These are phyloP conservation scores for Philhelius pedissequus DNA, from an alignment of 2,888 invertebrate genomes.

Conservation along the genomic window DNA sequence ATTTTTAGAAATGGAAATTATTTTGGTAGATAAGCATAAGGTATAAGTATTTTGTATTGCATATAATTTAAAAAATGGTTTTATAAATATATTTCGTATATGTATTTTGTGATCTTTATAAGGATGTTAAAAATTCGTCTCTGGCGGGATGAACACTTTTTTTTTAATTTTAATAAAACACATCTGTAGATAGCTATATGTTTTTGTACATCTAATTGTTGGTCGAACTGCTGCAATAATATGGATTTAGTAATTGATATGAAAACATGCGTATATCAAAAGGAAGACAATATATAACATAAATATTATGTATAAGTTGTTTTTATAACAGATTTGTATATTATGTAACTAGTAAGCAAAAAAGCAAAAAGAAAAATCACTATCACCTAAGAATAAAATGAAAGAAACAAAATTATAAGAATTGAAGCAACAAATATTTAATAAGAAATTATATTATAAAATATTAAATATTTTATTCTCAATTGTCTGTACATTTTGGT, in stretches of 20 bases:
- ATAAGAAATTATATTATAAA: slow-evolving; percentile 30
- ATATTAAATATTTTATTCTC: not conserved
- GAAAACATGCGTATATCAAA: slow-evolving; percentile 11
- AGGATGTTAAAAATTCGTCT: slow-evolving; percentile 46
- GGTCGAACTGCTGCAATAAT: slow-evolving; percentile 54
- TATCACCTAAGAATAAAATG: slow-evolving; percentile 39
- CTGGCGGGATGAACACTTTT: slow-evolving; percentile 38
- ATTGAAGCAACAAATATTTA: slow-evolving; percentile 53
- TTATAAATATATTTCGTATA: not conserved
- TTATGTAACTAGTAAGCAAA: slow-evolving; percentile 37
- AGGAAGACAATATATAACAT: slow-evolving; percentile 1
- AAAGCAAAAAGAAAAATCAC: slow-evolving; percentile 27
- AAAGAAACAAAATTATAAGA: slow-evolving; percentile 24
- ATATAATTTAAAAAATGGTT: not conserved
- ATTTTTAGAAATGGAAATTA: not conserved
- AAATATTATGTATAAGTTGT: slow-evolving; percentile 30
- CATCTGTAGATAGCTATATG: not conserved
- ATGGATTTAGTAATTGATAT: slow-evolving; percentile 38
- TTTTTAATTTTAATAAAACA: not conserved
- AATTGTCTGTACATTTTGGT: slow-evolving; percentile 49
- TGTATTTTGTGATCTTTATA: not conserved
- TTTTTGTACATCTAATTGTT: slow-evolving; percentile 61
- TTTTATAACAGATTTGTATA: not conserved
- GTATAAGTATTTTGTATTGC: not conserved
- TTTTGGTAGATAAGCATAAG: slow-evolving; percentile 4